Evolutionary conservation across 1,140 invertebrate genomes (phyloP), one percentile per base, ranked within the genome.

Genomic region (Anastatus disparis): DNA sequence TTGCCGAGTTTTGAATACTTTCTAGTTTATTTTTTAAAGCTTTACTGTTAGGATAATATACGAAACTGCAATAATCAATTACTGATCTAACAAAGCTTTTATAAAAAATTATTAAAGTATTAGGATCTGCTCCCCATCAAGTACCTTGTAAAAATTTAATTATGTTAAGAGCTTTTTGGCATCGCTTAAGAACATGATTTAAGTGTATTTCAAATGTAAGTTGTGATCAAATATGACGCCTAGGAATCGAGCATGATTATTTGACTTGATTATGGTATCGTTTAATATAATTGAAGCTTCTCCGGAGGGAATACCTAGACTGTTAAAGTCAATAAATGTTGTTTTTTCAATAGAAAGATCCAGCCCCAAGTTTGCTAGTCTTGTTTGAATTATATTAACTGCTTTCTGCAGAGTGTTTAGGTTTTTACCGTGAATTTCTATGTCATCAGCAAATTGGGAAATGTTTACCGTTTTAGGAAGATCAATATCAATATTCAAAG

Each of bases 61-160:
- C 13, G 27, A 67, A 68, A 15, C 48, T 55, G 1, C 44, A 62
- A 64, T 71, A 74, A n/a, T 74, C 58, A 3, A 74, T 70, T 1
- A 62, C 29, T 0, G 72, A 71, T 48, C 67, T 17, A 3, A 74
- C 26, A 10, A 42, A 58, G 24, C 58, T 70, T 35, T 63, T 65
- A 48, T 62, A 62, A 2, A 62, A 22, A 27, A 10, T 48, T 0
- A 62, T 46, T 1, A 62, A 42, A 8, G 42, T 12, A n/a, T 13
- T 27, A 8, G 52, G 7, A 29, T 62, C 40, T 17, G 58, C 38
- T 46, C 52, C 52, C 52, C 52, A 53, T 26, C 52, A 53, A 2
- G n/a, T 3, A n/a, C 52, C 26, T 6, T 22, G 26, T 12, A 22
- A n/a, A 29, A 53, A 53, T 22, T n/a, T 8, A n/a, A 53, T 53